Evolutionary conservation across 1,140 invertebrate species (phyloP).

Genomic region (Trigoniulus corallinus): DNA sequence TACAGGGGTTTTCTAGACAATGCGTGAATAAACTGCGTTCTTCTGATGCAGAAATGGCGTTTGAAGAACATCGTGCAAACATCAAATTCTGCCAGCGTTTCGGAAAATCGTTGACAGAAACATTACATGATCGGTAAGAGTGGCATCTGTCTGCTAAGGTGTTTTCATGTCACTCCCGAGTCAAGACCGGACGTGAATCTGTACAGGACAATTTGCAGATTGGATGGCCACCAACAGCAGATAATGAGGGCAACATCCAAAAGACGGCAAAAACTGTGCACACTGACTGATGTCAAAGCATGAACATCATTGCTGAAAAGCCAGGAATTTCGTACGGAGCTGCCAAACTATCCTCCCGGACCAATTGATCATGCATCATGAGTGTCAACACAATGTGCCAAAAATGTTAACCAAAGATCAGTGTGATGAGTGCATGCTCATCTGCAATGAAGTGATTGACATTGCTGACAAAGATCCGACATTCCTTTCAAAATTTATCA

Average conservation of each 20-base stretch:
- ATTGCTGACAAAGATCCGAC: not conserved
- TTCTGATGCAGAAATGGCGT: too few species aligned
- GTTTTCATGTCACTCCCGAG: not conserved
- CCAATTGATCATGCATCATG: not conserved
- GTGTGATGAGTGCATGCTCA: not conserved
- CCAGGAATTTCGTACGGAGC: not conserved
- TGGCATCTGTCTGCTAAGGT: not conserved
- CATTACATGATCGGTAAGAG: not conserved
- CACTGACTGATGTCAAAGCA: not conserved
- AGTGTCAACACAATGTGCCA: not conserved
- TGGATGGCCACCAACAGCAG: not conserved
- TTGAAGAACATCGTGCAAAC: not conserved
- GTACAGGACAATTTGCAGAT: not conserved
- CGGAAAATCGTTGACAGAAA: not conserved
- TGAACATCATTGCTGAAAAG: not conserved
- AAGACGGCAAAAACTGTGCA: not conserved
- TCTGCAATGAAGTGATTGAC: not conserved
- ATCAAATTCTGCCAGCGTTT: not conserved
- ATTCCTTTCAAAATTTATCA: not conserved
- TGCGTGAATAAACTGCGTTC: too few species aligned
- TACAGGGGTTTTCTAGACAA: too few species aligned
- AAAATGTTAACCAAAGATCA: not conserved
- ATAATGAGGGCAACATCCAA: not conserved
- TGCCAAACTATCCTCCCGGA: not conserved
- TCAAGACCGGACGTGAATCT: not conserved